Percentiles rank a stretch among this genome's conserved stretches.
Evolutionary conservation across 2,797 vertebrate genomes (phyloP).

Genomic region (Melanotaenia boesemani): DNA sequence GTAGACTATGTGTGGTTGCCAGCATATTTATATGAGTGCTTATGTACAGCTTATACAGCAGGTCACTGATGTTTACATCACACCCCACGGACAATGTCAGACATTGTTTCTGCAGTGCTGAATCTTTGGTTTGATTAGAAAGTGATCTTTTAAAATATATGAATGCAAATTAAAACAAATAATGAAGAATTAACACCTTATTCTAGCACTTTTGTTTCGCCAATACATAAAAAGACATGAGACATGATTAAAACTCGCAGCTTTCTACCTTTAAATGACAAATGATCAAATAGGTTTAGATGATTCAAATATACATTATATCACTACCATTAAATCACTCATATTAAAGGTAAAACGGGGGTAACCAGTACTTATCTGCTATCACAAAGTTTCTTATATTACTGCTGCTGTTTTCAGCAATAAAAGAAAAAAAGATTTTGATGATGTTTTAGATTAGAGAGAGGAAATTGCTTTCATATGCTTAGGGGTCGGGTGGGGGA

Average conservation of each 20-base stretch:
- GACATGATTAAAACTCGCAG: neutral
- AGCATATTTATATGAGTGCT: conserved; percentile 10
- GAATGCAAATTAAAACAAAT: neutral
- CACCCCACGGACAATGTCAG: neutral
- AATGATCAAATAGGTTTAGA: neutral
- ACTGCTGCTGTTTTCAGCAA: neutral
- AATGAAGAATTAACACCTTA: neutral
- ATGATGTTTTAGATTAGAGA: neutral
- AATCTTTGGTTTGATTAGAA: neutral
- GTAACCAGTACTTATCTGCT: neutral
- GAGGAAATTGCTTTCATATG: neutral
- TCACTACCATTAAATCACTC: neutral
- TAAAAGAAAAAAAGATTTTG: neutral
- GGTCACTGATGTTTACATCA: neutral
- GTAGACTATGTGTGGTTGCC: conserved; percentile 26
- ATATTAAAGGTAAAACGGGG: neutral
- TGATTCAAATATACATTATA: neutral
- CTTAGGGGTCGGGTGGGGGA: neutral
- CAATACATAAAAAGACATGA: neutral
- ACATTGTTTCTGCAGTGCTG: neutral
- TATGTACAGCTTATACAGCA: conserved; percentile 13
- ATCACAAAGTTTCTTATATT: neutral
- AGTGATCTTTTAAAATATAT: neutral
- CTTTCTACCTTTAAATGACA: neutral
- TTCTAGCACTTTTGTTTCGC: neutral